phyloP scores from a whole-genome alignment of 2,797 vertebrate genomes.

The Streptopelia turtur region DNA sequence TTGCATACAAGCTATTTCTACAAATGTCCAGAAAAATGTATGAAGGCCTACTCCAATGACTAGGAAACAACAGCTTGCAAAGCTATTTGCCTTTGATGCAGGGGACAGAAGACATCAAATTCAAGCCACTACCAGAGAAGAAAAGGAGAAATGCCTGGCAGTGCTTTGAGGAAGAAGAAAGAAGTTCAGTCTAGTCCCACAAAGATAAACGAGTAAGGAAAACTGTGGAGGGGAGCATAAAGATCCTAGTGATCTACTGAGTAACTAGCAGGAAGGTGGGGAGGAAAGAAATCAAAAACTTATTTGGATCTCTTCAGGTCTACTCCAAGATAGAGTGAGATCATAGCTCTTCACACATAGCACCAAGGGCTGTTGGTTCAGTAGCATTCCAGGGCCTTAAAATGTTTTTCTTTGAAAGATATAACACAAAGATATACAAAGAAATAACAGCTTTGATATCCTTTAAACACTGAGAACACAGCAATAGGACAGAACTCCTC shows the following conservation, averaged over 20 bases:
- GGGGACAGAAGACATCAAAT: not conserved
- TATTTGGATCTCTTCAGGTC: not conserved
- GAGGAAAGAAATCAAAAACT: not conserved
- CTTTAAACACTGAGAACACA: not conserved
- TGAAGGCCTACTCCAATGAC: not conserved
- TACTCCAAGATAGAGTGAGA: not conserved
- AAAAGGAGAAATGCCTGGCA: not conserved
- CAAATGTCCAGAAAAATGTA: not conserved
- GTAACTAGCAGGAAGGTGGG: not conserved
- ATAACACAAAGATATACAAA: not conserved
- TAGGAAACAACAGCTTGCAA: not conserved
- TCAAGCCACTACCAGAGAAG: not conserved
- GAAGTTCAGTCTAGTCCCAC: not conserved
- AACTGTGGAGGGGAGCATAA: not conserved
- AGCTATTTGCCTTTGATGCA: not conserved
- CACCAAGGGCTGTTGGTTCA: not conserved
- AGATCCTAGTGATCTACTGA: not conserved
- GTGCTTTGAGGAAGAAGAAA: not conserved
- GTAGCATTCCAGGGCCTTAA: not conserved
- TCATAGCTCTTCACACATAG: not conserved
- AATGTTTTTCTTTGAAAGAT: not conserved
- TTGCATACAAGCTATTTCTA: conserved; percentile 5
- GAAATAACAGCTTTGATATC: not conserved
- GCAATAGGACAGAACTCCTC: not conserved
- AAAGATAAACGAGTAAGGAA: not conserved